Evolutionary conservation across 1,140 invertebrate genomes (phyloP), one percentile per base, ranked within the genome.

Genomic region (Listronotus oregonensis): DNA sequence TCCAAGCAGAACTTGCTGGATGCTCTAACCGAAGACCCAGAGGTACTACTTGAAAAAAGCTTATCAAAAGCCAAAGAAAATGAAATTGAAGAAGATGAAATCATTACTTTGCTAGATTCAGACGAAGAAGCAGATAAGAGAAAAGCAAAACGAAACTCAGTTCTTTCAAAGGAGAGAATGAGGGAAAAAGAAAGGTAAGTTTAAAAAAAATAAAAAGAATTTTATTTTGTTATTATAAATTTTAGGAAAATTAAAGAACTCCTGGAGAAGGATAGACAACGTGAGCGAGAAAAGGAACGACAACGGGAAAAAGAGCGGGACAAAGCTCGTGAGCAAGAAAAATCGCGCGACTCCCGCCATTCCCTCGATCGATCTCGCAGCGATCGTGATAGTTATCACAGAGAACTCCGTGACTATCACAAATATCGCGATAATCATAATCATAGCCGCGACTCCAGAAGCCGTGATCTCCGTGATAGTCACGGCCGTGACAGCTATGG

Each of bases 1-100:
- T 88, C 58, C 86, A 88, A 75, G 86, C 86, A 17, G 81, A 85
- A 40, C 76, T 88, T 40, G 85, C 85, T 39, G 84, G 83, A 39
- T n/a, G 86, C 85, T 66, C 84, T 86, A 52, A 73, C 78, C 14
- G 80, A 81, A 57, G 73, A 73, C 37, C 67, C 73, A 31, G 75
- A 60, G 52, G 32, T 58, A 18, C 58, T 44, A 32, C 62, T 18
- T 17, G 62, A 69, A 31, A 66, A 72, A 39, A 54, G 40, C 17
- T 69, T 71, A 64, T 31, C 39, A 34, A 50, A 18, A 5, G 27
- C 2, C 14, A 64, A 64, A 39, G n/a, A 34, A 31, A 21, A 50
- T 46, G 60, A 64, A 42, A 68, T 71, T 49, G 31, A 59, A 18
- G 66, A 68, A 5, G 75, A 77, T 57, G 78, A 79, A 63, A 71